Percentiles rank a stretch among this genome's conserved stretches.
phyloP scores from a whole-genome alignment of 2,113 vertebrate genomes.

The Mungos mungo region DNA sequence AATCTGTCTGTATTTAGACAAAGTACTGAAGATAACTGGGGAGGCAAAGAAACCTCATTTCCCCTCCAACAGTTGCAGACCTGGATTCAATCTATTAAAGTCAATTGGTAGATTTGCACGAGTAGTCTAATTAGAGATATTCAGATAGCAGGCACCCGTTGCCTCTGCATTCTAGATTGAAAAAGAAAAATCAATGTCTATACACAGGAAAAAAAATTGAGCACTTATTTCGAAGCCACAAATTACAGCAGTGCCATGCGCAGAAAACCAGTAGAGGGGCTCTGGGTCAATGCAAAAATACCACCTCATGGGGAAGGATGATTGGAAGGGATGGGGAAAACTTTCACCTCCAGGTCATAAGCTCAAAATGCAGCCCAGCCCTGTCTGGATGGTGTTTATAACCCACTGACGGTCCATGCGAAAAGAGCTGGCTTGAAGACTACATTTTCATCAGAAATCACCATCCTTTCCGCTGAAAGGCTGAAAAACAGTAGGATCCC shows the following conservation, averaged over 20 bases:
- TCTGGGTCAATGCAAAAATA: constrained; percentile 48
- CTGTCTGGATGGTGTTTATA: neutral
- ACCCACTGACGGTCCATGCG: neutral
- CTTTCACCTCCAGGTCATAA: constrained; percentile 23
- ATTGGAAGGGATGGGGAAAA: constrained; percentile 13
- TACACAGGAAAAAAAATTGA: constrained; percentile 33
- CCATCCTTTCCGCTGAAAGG: constrained; percentile 6
- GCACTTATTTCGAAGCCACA: constrained; percentile 33
- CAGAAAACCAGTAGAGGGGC: constrained; percentile 12
- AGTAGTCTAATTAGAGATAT: constrained; percentile 48
- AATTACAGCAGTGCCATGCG: constrained; percentile 25
- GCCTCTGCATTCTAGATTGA: constrained; percentile 25
- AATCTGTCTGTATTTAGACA: constrained; percentile 47
- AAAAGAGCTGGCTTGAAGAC: neutral
- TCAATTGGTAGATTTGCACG: constrained; percentile 16
- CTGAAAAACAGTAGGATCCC: constrained; percentile 32
- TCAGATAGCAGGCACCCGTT: constrained; percentile 30
- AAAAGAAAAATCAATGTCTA: constrained; percentile 64
- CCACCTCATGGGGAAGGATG: neutral
- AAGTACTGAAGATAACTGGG: constrained; percentile 32
- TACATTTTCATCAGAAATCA: constrained; percentile 7
- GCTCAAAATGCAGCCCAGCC: constrained; percentile 22
- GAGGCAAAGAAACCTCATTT: constrained; percentile 63
- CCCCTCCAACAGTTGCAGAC: neutral
- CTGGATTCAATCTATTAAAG: constrained; percentile 50